These are phyloP conservation scores for Nomada fucata DNA, from an alignment of 2,888 invertebrate species.

Conservation along the genomic window DNA sequence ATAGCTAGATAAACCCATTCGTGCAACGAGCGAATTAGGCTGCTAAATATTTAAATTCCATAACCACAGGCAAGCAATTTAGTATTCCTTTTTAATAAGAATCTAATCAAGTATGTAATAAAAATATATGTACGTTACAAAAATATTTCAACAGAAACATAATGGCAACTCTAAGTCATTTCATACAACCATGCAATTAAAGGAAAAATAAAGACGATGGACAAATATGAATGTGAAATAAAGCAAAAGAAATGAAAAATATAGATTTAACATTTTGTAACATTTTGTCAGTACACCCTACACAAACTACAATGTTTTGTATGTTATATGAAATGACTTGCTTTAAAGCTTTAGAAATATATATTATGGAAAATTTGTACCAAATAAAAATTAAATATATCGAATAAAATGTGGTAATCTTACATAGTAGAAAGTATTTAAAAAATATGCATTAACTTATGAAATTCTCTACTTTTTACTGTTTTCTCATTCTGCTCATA, in stretches of 20 bases:
- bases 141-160: constrained; percentile 66
- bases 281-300: neutral
- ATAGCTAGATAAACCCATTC: constrained; percentile 54
- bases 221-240: constrained; percentile 11
- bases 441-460: constrained; percentile 2
- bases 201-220: constrained; percentile 3
- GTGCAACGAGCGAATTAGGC: constrained; percentile 79
- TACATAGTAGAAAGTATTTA: constrained; percentile 39
- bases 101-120: constrained; percentile 53
- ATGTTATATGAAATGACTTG: constrained; percentile 50
- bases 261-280: neutral
- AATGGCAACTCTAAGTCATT: constrained; percentile 62
- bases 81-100: constrained; percentile 57
- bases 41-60: constrained; percentile 73
- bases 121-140: constrained; percentile 50
- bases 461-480: neutral
- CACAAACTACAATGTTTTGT: constrained; percentile 5
- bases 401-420: constrained; percentile 41
- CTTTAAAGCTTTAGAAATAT: constrained; percentile 29
- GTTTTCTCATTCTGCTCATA: neutral
- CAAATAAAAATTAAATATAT: constrained; percentile 29
- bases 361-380: constrained; percentile 25
- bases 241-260: constrained; percentile 9
- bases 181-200: constrained; percentile 60
- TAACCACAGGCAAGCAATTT: constrained; percentile 69